phyloP scores from a whole-genome alignment of 2,888 invertebrate species.

The Cacoxenus indagator region DNA sequence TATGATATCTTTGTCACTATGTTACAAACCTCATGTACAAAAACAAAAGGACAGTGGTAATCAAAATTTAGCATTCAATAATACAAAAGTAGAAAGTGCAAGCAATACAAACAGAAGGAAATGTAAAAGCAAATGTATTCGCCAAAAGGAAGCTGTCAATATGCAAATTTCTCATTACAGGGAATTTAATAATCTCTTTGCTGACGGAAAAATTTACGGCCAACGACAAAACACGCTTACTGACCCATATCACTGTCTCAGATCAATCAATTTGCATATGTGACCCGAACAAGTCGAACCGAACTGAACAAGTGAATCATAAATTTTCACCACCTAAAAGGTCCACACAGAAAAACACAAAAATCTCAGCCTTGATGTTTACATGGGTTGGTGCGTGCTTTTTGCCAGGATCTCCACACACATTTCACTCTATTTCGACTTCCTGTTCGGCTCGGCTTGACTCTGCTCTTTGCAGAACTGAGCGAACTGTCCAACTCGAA shows the following conservation, averaged over 20 bases:
- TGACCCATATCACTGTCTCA: conserved; percentile 38
- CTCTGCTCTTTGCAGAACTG: no score
- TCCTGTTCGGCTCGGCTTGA: background rate
- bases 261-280: conserved; percentile 63
- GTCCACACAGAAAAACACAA: no score
- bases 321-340: no score
- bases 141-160: background rate
- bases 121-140: no score
- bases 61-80: no score
- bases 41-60: no score
- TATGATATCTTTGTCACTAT: no score
- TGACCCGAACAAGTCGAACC: conserved; percentile 33
- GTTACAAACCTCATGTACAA: no score
- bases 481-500: background rate
- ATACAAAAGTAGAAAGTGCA: no score
- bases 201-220: background rate
- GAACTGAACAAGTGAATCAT: background rate
- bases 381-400: background rate
- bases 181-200: background rate
- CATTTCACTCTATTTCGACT: background rate
- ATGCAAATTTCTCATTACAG: background rate
- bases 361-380: background rate
- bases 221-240: background rate
- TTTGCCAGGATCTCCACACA: background rate
- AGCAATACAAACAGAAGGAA: no score